phyloP scores from a whole-genome alignment of 2,888 invertebrate species.

The Cordilura impudica region DNA sequence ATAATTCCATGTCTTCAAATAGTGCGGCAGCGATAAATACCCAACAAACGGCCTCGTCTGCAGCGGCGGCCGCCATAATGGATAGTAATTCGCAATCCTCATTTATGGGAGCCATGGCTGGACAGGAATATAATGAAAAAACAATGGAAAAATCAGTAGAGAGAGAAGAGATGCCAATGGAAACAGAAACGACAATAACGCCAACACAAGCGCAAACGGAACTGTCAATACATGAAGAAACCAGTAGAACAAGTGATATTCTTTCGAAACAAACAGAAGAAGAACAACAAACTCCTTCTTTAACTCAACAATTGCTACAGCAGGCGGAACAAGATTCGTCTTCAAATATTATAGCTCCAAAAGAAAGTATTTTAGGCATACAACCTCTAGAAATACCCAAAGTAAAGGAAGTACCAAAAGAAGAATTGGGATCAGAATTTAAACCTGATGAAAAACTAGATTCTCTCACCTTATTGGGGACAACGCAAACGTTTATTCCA shows the following conservation, averaged over 20 bases:
- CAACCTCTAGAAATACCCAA: not conserved
- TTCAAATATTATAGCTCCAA: not conserved
- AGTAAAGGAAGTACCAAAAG: slow-evolving; percentile 5
- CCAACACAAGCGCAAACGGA: slow-evolving; percentile 26
- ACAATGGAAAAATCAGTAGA: slow-evolving; percentile 38
- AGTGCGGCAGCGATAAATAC: slow-evolving; percentile 70
- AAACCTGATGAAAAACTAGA: slow-evolving; percentile 26
- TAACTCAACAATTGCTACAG: not conserved
- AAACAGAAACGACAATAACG: slow-evolving; percentile 28
- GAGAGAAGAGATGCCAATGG: slow-evolving; percentile 45
- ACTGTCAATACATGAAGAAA: slow-evolving; percentile 50
- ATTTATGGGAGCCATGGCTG: slow-evolving; percentile 63
- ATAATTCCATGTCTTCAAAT: slow-evolving; percentile 75
- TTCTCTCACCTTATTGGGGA: not conserved
- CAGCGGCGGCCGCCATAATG: slow-evolving; percentile 72
- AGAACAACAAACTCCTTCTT: slow-evolving; percentile 6
- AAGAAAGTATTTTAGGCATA: slow-evolving; percentile 1
- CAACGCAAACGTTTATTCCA: not conserved
- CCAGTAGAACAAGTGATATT: slow-evolving; percentile 21
- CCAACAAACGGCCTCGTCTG: slow-evolving; percentile 68
- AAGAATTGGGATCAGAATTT: slow-evolving; percentile 22
- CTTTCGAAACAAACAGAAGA: slow-evolving; percentile 2
- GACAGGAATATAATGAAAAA: slow-evolving; percentile 53
- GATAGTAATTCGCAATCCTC: slow-evolving; percentile 75
- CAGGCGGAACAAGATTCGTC: slow-evolving; percentile 16